phyloP scores from a whole-genome alignment of 2,888 invertebrate genomes.

The Sesia bembeciformis region DNA sequence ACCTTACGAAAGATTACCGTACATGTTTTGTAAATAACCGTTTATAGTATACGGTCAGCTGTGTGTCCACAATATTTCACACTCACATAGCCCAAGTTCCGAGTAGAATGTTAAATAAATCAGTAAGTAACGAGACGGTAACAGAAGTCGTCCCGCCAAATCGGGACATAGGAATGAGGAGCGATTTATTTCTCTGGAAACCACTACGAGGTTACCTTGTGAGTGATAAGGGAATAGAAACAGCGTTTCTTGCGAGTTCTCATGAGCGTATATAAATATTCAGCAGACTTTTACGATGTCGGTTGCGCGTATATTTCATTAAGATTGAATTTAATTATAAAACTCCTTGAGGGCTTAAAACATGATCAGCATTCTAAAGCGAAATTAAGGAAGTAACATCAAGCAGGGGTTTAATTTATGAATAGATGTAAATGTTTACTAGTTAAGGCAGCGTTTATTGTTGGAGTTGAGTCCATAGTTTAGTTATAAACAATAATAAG shows the following conservation, averaged over 20 bases:
- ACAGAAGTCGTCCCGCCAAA: slow-evolving; percentile 52
- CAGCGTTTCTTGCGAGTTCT: slow-evolving; percentile 4
- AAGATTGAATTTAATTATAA: not conserved
- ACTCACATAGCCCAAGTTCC: slow-evolving; percentile 28
- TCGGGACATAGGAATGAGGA: slow-evolving; percentile 39
- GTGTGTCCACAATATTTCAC: not conserved
- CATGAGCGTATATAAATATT: not conserved
- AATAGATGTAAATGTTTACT: no score
- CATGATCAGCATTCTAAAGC: not conserved
- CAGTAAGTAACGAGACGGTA: slow-evolving; percentile 35
- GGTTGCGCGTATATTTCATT: not conserved
- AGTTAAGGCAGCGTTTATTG: no score
- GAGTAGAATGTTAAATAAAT: slow-evolving; percentile 51
- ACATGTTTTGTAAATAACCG: no score
- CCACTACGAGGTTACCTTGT: slow-evolving; percentile 20
- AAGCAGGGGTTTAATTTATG: no score
- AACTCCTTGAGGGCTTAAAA: not conserved
- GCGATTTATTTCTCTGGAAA: slow-evolving; percentile 36
- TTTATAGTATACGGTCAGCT: not conserved
- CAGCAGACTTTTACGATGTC: not conserved
- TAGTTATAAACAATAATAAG: slow-evolving; percentile 2
- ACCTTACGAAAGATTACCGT: no score
- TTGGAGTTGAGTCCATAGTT: not conserved
- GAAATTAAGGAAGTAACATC: not conserved
- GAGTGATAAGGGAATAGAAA: slow-evolving; percentile 25